Evolutionary conservation across 2,888 invertebrate species (phyloP).

Genomic region (Crepidodera aurea): DNA sequence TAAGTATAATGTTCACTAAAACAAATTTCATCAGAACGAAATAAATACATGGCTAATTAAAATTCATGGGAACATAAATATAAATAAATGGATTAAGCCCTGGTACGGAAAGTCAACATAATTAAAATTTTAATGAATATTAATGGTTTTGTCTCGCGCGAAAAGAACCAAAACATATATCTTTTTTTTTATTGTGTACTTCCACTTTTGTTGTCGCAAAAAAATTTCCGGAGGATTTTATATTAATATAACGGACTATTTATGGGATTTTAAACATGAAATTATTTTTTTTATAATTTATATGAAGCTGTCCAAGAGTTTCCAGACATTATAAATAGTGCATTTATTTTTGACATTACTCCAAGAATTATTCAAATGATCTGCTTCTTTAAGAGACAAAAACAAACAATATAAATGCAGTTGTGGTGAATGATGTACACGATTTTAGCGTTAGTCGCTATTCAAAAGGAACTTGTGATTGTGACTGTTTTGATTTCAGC

Average conservation of each 20-base stretch:
- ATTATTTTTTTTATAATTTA: background rate
- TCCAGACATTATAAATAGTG: no score
- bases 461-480: no score
- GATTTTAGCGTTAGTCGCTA: no score
- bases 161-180: constrained; percentile 46
- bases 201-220: constrained; percentile 25
- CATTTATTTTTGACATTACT: no score
- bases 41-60: constrained; percentile 46
- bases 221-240: constrained; percentile 28
- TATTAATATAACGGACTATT: constrained; percentile 22
- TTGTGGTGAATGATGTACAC: no score
- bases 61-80: constrained; percentile 58
- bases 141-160: constrained; percentile 51
- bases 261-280: background rate
- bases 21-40: constrained; percentile 8
- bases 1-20: background rate
- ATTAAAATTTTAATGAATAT: constrained; percentile 58
- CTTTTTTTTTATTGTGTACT: constrained; percentile 40
- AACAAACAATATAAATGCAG: no score
- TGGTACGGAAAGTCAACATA: constrained; percentile 54
- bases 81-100: constrained; percentile 57
- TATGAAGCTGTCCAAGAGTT: no score
- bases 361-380: no score
- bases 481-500: no score
- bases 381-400: no score